phyloP scores from a whole-genome alignment of 2,888 invertebrate genomes.

The Cephus rjabovi region DNA sequence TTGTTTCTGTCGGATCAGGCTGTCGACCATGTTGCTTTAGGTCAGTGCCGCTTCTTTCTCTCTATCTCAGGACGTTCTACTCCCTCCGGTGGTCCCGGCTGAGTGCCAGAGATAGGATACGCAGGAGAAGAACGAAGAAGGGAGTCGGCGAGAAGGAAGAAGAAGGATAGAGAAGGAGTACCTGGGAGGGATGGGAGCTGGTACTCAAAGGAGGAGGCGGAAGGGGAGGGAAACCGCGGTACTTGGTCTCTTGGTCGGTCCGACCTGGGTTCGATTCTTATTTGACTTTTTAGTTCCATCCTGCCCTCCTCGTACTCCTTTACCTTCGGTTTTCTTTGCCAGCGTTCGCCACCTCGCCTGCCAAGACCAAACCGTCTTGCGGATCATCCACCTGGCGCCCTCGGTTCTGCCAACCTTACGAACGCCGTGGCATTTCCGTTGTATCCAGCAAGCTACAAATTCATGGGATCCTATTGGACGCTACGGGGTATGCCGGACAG shows the following conservation, averaged over 20 bases:
- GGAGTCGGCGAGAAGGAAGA: slow-evolving; percentile 18
- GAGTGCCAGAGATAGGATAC: slow-evolving; percentile 14
- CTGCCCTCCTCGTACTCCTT: slow-evolving; percentile 18
- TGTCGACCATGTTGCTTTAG: slow-evolving; percentile 56
- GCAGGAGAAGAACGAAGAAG: slow-evolving; percentile 22
- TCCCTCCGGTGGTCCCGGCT: neutral
- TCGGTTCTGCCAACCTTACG: slow-evolving; percentile 24
- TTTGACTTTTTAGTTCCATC: slow-evolving; percentile 36
- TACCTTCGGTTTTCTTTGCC: slow-evolving; percentile 29
- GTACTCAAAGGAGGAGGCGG: slow-evolving; percentile 17
- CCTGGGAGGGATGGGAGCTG: neutral
- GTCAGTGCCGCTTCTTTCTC: slow-evolving; percentile 54
- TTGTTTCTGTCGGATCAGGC: slow-evolving; percentile 32
- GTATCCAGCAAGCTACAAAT: neutral
- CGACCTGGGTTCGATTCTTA: slow-evolving; percentile 40
- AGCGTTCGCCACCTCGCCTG: slow-evolving; percentile 11
- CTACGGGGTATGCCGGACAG: too few relatives aligned
- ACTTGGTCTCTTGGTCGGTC: slow-evolving; percentile 31
- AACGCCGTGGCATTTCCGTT: neutral
- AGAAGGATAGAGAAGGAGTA: slow-evolving; percentile 6
- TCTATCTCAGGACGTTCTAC: slow-evolving; percentile 13
- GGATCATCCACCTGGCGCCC: slow-evolving; percentile 46
- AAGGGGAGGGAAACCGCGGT: slow-evolving; percentile 39
- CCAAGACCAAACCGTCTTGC: slow-evolving; percentile 26
- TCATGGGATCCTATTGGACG: neutral